Conservation (phyloP, 2,797 vertebrate genomes). For the Scolopax rusticola region DNA sequence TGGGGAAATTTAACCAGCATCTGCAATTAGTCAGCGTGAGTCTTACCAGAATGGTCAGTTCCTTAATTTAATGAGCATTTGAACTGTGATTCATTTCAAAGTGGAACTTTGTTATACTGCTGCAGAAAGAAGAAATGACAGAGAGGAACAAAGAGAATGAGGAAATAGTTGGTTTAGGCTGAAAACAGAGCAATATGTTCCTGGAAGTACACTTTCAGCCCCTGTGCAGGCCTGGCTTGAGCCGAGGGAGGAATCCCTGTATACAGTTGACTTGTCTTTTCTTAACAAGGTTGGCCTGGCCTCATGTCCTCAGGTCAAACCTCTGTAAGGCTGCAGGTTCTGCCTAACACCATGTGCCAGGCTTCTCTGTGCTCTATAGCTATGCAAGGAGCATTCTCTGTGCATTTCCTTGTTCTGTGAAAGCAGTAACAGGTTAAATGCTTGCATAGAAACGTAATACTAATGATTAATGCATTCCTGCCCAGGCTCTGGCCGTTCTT, state of each 20-base stretch:
- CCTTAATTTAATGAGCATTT: constrained; percentile 65
- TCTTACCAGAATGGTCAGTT: constrained; percentile 60
- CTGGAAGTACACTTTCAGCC: constrained; percentile 56
- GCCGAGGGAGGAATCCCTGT: background rate
- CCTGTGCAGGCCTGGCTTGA: background rate
- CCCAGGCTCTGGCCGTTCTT: background rate
- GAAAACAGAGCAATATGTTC: constrained; percentile 46
- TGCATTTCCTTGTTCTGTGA: background rate
- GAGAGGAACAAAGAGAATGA: constrained; percentile 60
- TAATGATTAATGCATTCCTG: constrained; percentile 4
- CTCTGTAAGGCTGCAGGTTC: background rate
- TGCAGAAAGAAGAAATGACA: constrained; percentile 56
- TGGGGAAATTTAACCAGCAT: constrained; percentile 54
- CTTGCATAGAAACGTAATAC: constrained; percentile 27
- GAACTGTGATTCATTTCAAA: constrained; percentile 68
- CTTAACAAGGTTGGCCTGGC: background rate
- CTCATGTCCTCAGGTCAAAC: background rate
- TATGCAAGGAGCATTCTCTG: background rate
- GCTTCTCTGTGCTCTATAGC: background rate
- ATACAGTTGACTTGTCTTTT: background rate
- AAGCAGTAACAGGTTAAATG: background rate
- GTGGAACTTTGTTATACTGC: constrained; percentile 66
- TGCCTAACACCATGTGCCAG: background rate
- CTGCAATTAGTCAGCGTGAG: constrained; percentile 65
- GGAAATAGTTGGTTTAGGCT: constrained; percentile 49